Evolutionary conservation across 2,113 vertebrate species (phyloP).

Genomic region (Ophthalmolycus amberensis): DNA sequence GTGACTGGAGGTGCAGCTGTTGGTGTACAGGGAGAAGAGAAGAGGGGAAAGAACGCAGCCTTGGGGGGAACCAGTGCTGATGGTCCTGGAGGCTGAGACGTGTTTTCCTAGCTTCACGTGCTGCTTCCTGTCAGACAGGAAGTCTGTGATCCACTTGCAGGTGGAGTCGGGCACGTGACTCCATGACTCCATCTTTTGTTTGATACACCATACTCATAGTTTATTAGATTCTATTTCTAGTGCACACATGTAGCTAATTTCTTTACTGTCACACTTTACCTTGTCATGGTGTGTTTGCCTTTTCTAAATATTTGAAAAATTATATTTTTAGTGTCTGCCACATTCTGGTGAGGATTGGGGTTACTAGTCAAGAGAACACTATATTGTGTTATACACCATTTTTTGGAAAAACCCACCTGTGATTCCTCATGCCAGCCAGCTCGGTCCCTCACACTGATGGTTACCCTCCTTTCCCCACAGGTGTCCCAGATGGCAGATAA

Average conservation of each 20-base stretch:
- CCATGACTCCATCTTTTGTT: too few species aligned
- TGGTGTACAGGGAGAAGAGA: too few species aligned
- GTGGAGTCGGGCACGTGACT: too few species aligned
- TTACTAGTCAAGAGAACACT: not conserved
- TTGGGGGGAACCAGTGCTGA: too few species aligned
- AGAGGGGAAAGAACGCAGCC: too few species aligned
- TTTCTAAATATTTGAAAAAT: not conserved
- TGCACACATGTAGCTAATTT: not conserved
- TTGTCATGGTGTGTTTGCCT: not conserved
- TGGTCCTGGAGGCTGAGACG: too few species aligned
- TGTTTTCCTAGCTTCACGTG: too few species aligned
- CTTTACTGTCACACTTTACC: not conserved
- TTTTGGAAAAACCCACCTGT: not conserved
- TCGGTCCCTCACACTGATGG: not conserved
- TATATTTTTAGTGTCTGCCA: not conserved
- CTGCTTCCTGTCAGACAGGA: too few species aligned
- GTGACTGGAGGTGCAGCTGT: too few species aligned
- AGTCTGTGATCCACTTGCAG: too few species aligned
- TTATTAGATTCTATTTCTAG: not conserved
- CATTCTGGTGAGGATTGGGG: not conserved
- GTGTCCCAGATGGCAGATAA: slow-evolving; percentile 59
- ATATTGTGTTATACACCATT: not conserved
- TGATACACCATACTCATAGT: not conserved
- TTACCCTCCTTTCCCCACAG: slow-evolving; percentile 40
- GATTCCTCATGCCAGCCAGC: not conserved